Evolutionary conservation across 2,888 invertebrate genomes (phyloP).

Genomic region (Pandemis cinnamomeana): DNA sequence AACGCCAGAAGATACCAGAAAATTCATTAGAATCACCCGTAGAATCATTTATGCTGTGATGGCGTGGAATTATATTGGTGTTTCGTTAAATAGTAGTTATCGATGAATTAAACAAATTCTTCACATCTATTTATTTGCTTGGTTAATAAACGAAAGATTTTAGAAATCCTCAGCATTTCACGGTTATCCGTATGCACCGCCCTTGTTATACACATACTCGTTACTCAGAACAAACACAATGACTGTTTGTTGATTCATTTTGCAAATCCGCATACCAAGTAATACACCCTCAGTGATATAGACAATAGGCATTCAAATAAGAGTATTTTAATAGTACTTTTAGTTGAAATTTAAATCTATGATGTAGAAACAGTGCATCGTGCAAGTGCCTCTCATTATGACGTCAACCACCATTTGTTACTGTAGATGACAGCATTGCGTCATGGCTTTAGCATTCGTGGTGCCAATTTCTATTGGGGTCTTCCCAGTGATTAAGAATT

Average conservation of each 20-base stretch:
- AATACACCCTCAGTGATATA: background rate
- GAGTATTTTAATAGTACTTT: background rate
- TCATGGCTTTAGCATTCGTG: conserved; percentile 49
- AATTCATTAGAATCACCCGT: background rate
- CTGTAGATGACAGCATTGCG: conserved; percentile 49
- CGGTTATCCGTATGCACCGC: background rate
- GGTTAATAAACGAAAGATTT: background rate
- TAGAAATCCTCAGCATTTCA: background rate
- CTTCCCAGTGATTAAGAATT: conserved; percentile 30
- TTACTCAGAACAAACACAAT: conserved; percentile 25
- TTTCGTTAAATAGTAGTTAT: background rate
- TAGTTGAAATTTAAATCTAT: background rate
- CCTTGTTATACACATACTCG: background rate
- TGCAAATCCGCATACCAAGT: conserved; percentile 18
- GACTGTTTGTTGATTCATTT: conserved; percentile 25
- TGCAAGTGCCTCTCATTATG: conserved; percentile 44
- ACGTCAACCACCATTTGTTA: conserved; percentile 51
- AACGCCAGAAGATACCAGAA: background rate
- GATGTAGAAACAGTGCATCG: conserved; percentile 37
- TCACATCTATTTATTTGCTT: background rate
- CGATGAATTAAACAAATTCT: background rate
- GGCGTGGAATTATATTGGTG: background rate
- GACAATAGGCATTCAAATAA: background rate
- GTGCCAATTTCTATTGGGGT: conserved; percentile 42
- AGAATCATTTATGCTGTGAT: background rate